phyloP scores from a whole-genome alignment of 2,113 vertebrate genomes.

The Nycticryphes semicollaris region DNA sequence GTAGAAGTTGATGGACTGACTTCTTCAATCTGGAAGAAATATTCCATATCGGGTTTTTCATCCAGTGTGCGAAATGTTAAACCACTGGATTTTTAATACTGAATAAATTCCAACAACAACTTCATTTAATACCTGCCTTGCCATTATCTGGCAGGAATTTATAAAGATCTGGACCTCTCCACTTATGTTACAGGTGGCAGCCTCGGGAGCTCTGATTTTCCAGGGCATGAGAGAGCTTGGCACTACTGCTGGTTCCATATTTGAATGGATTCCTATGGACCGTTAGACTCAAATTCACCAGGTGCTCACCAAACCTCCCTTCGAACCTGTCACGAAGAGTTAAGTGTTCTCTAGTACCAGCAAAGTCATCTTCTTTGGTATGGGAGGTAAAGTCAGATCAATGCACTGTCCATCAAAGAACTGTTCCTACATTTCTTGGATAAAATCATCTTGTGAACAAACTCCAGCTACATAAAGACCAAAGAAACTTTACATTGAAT shows the following conservation, averaged over 20 bases:
- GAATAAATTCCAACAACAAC: conserved; percentile 31
- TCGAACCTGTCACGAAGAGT: conserved; percentile 66
- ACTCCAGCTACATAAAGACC: conserved; percentile 59
- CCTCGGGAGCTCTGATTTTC: conserved; percentile 71
- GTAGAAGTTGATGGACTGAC: conserved; percentile 65
- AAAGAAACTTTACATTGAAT: not conserved
- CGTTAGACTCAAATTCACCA: conserved; percentile 70
- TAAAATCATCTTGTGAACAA: conserved; percentile 71
- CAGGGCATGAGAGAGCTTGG: conserved; percentile 70
- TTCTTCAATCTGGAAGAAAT: conserved; percentile 60
- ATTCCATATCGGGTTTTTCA: conserved; percentile 34
- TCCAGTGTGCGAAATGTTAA: conserved; percentile 46
- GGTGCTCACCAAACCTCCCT: conserved; percentile 67
- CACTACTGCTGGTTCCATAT: conserved; percentile 69
- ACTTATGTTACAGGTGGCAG: conserved; percentile 72
- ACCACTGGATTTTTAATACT: conserved; percentile 38
- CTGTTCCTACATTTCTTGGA: conserved; percentile 69
- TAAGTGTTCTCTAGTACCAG: conserved; percentile 69
- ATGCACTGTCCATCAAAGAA: conserved; percentile 67
- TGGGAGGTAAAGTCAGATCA: conserved; percentile 65
- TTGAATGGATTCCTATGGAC: conserved; percentile 69
- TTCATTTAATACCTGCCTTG: conserved; percentile 61
- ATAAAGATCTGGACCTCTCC: conserved; percentile 70
- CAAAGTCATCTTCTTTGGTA: conserved; percentile 64
- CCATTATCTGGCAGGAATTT: conserved; percentile 58